A percentile compares a stretch with the other conserved stretches of the same genome.
Evolutionary conservation across 2,888 invertebrate genomes (phyloP).

Genomic region (Myathropa florea): DNA sequence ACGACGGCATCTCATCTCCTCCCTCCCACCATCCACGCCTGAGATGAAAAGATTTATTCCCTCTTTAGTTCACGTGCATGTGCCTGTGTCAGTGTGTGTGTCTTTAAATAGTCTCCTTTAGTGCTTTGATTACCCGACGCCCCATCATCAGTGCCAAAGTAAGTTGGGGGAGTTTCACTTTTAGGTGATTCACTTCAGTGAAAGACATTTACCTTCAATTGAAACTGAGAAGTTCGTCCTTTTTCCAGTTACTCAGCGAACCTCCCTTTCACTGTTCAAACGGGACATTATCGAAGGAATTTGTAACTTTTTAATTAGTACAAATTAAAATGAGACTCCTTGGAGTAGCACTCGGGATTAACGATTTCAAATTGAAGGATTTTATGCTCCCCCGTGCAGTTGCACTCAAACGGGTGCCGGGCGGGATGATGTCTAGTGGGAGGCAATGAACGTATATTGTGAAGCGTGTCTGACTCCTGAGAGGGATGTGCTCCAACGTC

Average conservation of each 20-base stretch:
- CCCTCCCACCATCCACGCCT: constrained; percentile 5
- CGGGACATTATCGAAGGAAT: constrained; percentile 64
- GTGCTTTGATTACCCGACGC: constrained; percentile 40
- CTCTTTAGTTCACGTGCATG: not conserved
- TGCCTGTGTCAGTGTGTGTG: not conserved
- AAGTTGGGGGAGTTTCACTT: constrained; percentile 24
- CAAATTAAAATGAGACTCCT: constrained; percentile 67
- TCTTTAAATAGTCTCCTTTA: constrained; percentile 14
- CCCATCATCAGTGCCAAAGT: constrained; percentile 7
- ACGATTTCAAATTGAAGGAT: constrained; percentile 55
- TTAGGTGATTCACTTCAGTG: constrained; percentile 63
- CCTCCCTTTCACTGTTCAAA: constrained; percentile 26
- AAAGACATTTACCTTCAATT: constrained; percentile 51
- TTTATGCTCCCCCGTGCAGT: constrained; percentile 28
- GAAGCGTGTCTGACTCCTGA: constrained; percentile 20
- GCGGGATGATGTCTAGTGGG: not conserved
- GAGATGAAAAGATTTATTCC: constrained; percentile 66
- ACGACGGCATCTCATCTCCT: constrained; percentile 24
- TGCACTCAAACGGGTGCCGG: constrained; percentile 20
- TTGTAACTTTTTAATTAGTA: constrained; percentile 70
- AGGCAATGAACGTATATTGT: not conserved
- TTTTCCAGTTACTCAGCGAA: constrained; percentile 7
- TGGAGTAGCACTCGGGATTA: constrained; percentile 53
- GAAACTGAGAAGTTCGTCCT: constrained; percentile 59
- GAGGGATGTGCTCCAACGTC: not conserved